Base-by-base conservation (phyloP, 2,888 invertebrate species). In the Oeneis ivallda region DNA sequence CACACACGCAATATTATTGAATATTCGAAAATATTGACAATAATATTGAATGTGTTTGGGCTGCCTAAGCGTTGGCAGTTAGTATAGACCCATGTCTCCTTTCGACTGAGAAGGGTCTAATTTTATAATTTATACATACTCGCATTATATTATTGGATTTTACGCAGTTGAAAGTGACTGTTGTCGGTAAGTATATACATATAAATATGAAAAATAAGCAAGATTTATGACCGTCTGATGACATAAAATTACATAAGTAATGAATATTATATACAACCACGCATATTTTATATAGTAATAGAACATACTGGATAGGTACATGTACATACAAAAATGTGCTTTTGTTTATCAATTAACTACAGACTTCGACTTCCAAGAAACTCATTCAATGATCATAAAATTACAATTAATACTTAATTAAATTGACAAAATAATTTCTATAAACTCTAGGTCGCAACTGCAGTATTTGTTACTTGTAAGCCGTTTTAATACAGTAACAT, bases 401-500 rank as follows among this genome's bases (percentile, higher is more conserved):
- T 43, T 54, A 50, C 17, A 15, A 7, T 32, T 32, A 52, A 52
- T 32, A 32, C 15, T 17, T 47, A 15, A 45, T 15, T 9, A 47
- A 47, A 47, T 47, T 47, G 17, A 47, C n/a, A 13, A 5, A 47
- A 47, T 9, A 8, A 45, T 17, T 49, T 4, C 7, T 19, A 47
- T 32, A 34, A 41, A 50, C 37, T 37, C 34, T 58, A 67, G 37
- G 52, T 60, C 54, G 34, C 47, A 67, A 52, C 60, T 39, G 17
- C 39, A 61, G 32, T 47, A 49, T 45, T 62, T 52, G 53, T 62
- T 60, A 67, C 19, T 19, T 39, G 50, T 58, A 70, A 67, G 64
- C 58, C 58, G 43, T 59, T 58, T 63, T 70, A 62, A 65, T 59
- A 65, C 57, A 64, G 49, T 57, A 67, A 69, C 69, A 71, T 53